A percentile compares a stretch with the other conserved stretches of the same genome.
Evolutionary conservation across 2,113 vertebrate genomes (phyloP).

Genomic region (Plectropomus leopardus): DNA sequence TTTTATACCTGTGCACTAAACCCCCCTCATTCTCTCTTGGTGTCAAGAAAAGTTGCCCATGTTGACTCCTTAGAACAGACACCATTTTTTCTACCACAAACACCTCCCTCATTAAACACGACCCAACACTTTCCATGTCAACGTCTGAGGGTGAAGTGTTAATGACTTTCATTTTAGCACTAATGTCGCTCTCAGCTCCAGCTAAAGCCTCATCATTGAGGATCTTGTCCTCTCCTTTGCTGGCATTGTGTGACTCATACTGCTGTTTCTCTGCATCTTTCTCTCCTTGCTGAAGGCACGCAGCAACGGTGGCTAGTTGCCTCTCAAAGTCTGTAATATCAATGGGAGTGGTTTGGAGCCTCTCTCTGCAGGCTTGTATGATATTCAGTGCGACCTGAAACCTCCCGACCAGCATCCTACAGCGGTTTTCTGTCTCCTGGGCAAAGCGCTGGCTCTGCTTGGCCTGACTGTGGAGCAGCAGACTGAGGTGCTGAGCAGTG

Average conservation of each 20-base stretch:
- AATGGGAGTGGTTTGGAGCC: slow-evolving; percentile 73
- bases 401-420: slow-evolving; percentile 84
- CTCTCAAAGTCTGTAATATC: slow-evolving; percentile 77
- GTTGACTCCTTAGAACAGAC: slow-evolving; percentile 83
- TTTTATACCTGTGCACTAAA: slow-evolving; percentile 70
- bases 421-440: slow-evolving; percentile 66
- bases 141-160: slow-evolving; percentile 23
- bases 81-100: slow-evolving; percentile 87
- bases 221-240: slow-evolving; percentile 63
- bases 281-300: slow-evolving; percentile 78
- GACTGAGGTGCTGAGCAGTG: slow-evolving; percentile 84
- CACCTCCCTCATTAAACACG: slow-evolving; percentile 86
- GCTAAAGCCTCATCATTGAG: slow-evolving; percentile 52
- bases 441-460: slow-evolving; percentile 78
- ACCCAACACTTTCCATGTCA: slow-evolving; percentile 79
- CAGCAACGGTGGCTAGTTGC: slow-evolving; percentile 77
- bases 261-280: slow-evolving; percentile 56
- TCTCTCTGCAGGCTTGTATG: slow-evolving; percentile 86
- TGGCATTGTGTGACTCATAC: slow-evolving; percentile 43
- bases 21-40: slow-evolving; percentile 58
- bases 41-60: slow-evolving; percentile 51
- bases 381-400: slow-evolving; percentile 86
- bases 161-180: neutral
- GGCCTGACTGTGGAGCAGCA: slow-evolving; percentile 89
- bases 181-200: slow-evolving; percentile 40